These are phyloP conservation scores for Drosophila watanabei DNA, from an alignment of 1,140 invertebrate species.

Conservation along the genomic window DNA sequence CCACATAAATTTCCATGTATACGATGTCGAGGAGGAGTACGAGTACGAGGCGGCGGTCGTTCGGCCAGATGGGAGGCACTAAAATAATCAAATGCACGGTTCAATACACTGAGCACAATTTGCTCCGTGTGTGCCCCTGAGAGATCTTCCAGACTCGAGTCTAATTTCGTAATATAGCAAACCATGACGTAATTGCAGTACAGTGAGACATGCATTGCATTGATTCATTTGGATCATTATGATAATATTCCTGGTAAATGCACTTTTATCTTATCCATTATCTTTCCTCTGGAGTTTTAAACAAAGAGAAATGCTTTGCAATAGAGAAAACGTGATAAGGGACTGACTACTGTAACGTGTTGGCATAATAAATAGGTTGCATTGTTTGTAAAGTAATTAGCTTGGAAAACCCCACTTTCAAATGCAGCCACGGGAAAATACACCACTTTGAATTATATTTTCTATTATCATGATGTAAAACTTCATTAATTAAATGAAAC, in stretches of 20 bases:
- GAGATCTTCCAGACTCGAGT: not conserved
- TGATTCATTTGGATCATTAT: conserved; percentile 6
- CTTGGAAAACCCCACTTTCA: conserved; percentile 4
- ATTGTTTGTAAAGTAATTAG: conserved; percentile 17
- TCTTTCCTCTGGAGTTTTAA: not conserved
- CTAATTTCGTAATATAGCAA: conserved; percentile 5
- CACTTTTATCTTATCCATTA: conserved; percentile 21
- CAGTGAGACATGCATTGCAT: not conserved
- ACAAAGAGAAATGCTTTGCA: not conserved
- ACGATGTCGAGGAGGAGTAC: conserved; percentile 20
- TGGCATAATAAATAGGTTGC: conserved; percentile 2
- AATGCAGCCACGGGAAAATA: conserved; percentile 7
- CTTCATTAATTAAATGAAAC: conserved; percentile 34
- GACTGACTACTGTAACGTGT: not conserved
- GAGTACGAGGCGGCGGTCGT: not conserved
- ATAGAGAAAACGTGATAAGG: not conserved
- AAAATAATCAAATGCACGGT: conserved; percentile 56
- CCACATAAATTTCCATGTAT: conserved; percentile 58
- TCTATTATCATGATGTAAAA: conserved; percentile 19
- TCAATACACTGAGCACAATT: conserved; percentile 53
- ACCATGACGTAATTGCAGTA: conserved; percentile 23
- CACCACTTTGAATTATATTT: not conserved
- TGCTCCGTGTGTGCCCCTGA: not conserved
- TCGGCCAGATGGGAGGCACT: conserved; percentile 34
- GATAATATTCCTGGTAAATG: not conserved